phyloP scores from a whole-genome alignment of 1,140 invertebrate species.

The Caenorhabditis tropicalis region DNA sequence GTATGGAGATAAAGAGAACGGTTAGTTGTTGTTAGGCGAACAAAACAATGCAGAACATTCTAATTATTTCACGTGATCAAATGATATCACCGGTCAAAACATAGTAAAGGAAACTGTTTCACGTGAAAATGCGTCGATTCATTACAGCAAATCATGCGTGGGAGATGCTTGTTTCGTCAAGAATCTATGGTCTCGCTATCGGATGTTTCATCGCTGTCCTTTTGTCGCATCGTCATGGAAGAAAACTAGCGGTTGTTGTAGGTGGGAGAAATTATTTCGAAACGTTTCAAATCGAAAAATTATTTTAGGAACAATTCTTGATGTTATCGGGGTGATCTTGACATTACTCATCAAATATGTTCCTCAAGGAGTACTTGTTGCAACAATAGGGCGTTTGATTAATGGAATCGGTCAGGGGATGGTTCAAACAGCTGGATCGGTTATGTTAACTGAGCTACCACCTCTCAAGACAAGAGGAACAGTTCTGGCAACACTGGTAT shows the following conservation, averaged over 20 bases:
- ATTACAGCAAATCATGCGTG: conserved; percentile 36
- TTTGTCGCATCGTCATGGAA: conserved; percentile 33
- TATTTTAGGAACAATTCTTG: conserved; percentile 35
- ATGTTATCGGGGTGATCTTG: conserved; percentile 41
- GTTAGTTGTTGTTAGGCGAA: neutral
- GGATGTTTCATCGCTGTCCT: conserved; percentile 51
- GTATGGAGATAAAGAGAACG: conserved; percentile 42
- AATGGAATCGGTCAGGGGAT: conserved; percentile 54
- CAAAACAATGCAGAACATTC: neutral
- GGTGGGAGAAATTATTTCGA: neutral
- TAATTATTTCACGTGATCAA: neutral
- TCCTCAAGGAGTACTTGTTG: conserved; percentile 32
- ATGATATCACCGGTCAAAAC: neutral
- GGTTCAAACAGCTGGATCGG: conserved; percentile 41
- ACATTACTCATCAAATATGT: conserved; percentile 30
- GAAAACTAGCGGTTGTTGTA: conserved; percentile 44
- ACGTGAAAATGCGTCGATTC: neutral
- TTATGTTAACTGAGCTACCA: conserved; percentile 48
- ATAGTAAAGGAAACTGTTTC: neutral
- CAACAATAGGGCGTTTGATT: conserved; percentile 45
- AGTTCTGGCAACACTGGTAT: conserved; percentile 43
- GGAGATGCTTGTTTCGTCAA: conserved; percentile 50
- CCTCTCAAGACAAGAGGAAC: conserved; percentile 42
- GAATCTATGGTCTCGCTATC: conserved; percentile 48
- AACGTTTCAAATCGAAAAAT: too few species aligned